Evolutionary conservation across 2,113 vertebrate species (phyloP), one percentile per base, ranked within the genome.

Genomic region (Podilymbus podiceps): DNA sequence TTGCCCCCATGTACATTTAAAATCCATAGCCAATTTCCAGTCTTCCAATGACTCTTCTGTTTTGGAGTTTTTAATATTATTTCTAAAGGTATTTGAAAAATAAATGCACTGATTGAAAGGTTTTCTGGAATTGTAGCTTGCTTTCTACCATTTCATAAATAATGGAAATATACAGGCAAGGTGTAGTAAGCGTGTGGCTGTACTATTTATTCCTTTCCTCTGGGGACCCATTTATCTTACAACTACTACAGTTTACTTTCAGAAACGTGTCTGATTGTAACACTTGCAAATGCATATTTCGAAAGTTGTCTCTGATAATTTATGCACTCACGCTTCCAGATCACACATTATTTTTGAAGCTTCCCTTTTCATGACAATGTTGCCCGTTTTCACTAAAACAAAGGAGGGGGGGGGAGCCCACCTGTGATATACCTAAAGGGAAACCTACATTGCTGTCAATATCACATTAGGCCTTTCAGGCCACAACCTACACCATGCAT

Each of bases 131-230:
- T 17, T 75, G 90, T 38, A 90, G 72, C 69, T 75, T 2, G 12
- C 42, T 68, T 47, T 75, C 83, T 78, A 81, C 69, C 76, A 90
- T 83, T 90, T 28, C 88, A 88, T 78, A 84, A 96, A 84, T 86
- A 96, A 90, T 75, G 68, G 79, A 82, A 94, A 71, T 52, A 44
- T 68, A 30, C 42, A 52, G 60, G 50, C 0, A 1, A 67, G 72
- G 52, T 8, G 0, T 30, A 40, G 69, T 4, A 2, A 90, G 85
- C 5, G 3, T 22, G 22, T 53, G 86, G 68, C 83, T 25, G 47
- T 87, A 63, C 83, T 93, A 60, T 94, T 96, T 93, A 92, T 78
- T 94, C 90, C 88, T 81, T 82, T 93, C 76, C 92, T 90, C 92
- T 92, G 80, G 83, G 86, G 93, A 87, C 44, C 60, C 88, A 64